Evolutionary conservation across 2,113 vertebrate species (phyloP).

Genomic region (Cnemophilus loriae): DNA sequence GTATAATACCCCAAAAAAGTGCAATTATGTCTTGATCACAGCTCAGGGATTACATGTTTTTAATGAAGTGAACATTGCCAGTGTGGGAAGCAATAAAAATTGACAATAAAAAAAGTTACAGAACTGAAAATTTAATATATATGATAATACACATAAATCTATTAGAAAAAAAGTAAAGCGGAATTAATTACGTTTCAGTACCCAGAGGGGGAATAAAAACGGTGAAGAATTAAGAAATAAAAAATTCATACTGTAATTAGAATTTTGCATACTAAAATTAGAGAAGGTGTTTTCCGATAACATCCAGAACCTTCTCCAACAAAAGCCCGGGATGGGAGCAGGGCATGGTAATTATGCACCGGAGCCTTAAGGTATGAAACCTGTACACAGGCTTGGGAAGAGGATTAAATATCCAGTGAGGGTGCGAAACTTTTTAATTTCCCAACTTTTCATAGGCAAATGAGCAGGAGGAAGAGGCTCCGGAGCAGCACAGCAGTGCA

Average conservation of each 20-base stretch:
- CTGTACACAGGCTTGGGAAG: not conserved
- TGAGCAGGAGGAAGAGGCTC: not conserved
- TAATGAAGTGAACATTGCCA: constrained; percentile 64
- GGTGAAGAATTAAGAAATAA: constrained; percentile 68
- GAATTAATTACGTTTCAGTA: constrained; percentile 69
- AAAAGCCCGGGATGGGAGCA: not conserved
- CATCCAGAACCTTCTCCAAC: constrained; percentile 28
- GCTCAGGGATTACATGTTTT: constrained; percentile 59
- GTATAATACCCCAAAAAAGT: constrained; percentile 17
- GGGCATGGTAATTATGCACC: constrained; percentile 32
- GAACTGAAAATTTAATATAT: constrained; percentile 77
- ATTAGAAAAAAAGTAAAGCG: constrained; percentile 54
- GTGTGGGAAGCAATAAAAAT: constrained; percentile 63
- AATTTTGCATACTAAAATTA: constrained; percentile 36
- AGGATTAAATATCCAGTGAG: not conserved
- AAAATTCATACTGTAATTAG: constrained; percentile 74
- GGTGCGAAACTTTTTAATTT: not conserved
- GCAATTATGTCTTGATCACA: constrained; percentile 49
- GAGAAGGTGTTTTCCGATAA: constrained; percentile 43
- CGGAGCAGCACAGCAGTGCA: not conserved
- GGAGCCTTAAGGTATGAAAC: not conserved
- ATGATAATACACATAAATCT: constrained; percentile 78
- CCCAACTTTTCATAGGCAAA: constrained; percentile 36
- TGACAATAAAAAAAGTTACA: constrained; percentile 25
- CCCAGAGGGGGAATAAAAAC: constrained; percentile 63